Evolutionary conservation across 2,888 invertebrate genomes (phyloP).

Genomic region (Pilophorus perplexus): DNA sequence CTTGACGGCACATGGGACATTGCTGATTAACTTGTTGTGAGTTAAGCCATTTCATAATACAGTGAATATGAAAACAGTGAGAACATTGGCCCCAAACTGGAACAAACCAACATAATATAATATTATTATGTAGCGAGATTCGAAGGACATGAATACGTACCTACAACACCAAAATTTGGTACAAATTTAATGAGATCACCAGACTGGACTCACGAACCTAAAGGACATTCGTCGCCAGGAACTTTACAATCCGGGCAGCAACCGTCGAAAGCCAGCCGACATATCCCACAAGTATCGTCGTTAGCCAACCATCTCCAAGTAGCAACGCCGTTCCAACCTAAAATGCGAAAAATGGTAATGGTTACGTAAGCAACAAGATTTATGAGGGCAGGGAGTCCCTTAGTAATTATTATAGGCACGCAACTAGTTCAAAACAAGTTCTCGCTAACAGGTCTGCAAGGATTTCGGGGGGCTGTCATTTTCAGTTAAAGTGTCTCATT

Average conservation of each 20-base stretch:
- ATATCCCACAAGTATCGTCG: constrained; percentile 98
- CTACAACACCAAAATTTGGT: too few relatives aligned
- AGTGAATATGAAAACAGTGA: constrained; percentile 99
- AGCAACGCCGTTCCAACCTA: constrained; percentile 92
- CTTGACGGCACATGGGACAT: constrained; percentile 97
- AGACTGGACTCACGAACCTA: too few relatives aligned
- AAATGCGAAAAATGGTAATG: constrained; percentile 40
- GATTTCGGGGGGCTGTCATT: too few relatives aligned
- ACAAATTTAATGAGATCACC: too few relatives aligned
- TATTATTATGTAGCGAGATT: background rate
- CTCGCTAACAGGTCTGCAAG: too few relatives aligned
- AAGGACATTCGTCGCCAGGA: constrained; percentile 96
- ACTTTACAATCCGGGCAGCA: constrained; percentile 97
- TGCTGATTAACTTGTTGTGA: constrained; percentile 83
- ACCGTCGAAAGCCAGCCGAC: constrained; percentile 97
- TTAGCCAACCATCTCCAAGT: constrained; percentile 99
- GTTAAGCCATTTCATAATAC: constrained; percentile 99
- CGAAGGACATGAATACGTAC: too few relatives aligned
- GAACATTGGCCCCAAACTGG: constrained; percentile 96
- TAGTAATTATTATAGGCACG: background rate
- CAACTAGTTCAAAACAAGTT: too few relatives aligned
- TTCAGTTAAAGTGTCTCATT: too few relatives aligned
- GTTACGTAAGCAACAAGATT: too few relatives aligned
- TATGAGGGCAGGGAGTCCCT: too few relatives aligned
- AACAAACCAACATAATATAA: constrained; percentile 47